Base-by-base conservation (phyloP, 2,888 invertebrate genomes). In the Automeris io region DNA sequence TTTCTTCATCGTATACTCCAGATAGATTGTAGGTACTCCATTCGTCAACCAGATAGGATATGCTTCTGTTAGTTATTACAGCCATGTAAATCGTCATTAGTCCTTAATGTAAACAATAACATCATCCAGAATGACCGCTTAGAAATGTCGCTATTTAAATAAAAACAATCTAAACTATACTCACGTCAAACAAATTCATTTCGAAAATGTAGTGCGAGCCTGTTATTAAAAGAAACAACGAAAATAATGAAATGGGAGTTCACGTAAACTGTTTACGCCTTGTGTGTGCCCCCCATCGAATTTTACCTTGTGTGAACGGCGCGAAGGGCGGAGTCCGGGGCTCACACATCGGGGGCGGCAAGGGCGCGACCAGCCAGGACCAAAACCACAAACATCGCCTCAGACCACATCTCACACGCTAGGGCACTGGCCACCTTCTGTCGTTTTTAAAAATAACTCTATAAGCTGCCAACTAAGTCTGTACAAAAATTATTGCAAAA, bases 381-480 rank as follows among this genome's bases (percentile, higher is more conserved):
- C 60, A 61, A 64, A 55, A 66, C 64, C 64, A 70, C 78, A 79
- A 80, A 82, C 78, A 81, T 79, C 74, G 72, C 71, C 72, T 71
- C 76, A 77, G 80, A 81, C 74, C 82, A 80, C 83, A 81, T 80
- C 76, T 70, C 80, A 82, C 79, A 80, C 75, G 67, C 78, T 73
- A 74, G 76, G 79, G 74, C 79, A 72, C 79, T 65, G 74, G 80
- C 74, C 83, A 81, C 77, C 82, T 82, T 83, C 86, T 86, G 86
- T 85, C 79, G 76, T 82, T 85, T 81, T 82, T 82, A 82, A 85
- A 82, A 78, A 78, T 72, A 61, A 76, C 70, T 80, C 79, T 80
- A 79, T 75, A 78, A 82, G 70, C 80, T 82, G 74, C 76, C 57
- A 69, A 58, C 61, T 66, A 52, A 53, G 53, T 54, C 53, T 53